These are phyloP conservation scores for Troides oblongomaculatus DNA, from an alignment of 2,888 invertebrate genomes.

Conservation along the genomic window DNA sequence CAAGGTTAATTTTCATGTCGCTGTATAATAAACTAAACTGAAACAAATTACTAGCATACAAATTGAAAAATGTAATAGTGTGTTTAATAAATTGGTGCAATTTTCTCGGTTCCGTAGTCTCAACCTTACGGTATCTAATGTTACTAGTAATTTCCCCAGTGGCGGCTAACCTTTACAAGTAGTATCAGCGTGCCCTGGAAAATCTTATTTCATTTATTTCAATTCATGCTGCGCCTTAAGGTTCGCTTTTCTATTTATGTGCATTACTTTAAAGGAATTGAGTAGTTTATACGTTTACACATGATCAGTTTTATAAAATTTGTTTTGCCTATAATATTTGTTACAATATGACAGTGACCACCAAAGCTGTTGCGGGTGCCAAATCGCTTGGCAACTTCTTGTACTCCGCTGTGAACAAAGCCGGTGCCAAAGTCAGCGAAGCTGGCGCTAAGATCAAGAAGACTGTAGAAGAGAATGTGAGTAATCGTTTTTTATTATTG, in stretches of 20 bases:
- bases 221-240: no score
- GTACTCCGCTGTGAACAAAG: conserved; percentile 97
- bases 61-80: neutral
- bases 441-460: conserved; percentile 96
- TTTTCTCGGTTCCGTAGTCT: conserved; percentile 5
- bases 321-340: neutral
- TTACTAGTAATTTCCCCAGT: conserved; percentile 21
- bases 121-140: conserved; percentile 7
- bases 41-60: neutral
- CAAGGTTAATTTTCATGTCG: no score
- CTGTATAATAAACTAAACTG: no score
- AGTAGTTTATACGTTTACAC: no score
- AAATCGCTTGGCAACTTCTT: conserved; percentile 95
- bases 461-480: conserved; percentile 97
- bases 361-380: conserved; percentile 93
- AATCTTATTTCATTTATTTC: conserved; percentile 2
- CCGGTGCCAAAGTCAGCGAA: conserved; percentile 94
- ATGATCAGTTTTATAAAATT: no score
- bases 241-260: no score
- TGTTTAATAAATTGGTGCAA: conserved; percentile 15
- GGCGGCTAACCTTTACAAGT: conserved; percentile 13
- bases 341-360: conserved; percentile 83
- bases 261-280: no score
- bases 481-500: conserved; percentile 56
- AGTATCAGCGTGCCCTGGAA: neutral